Percentiles rank a stretch among this genome's conserved stretches.
phyloP scores from a whole-genome alignment of 2,797 vertebrate species.

The Coendou prehensilis region DNA sequence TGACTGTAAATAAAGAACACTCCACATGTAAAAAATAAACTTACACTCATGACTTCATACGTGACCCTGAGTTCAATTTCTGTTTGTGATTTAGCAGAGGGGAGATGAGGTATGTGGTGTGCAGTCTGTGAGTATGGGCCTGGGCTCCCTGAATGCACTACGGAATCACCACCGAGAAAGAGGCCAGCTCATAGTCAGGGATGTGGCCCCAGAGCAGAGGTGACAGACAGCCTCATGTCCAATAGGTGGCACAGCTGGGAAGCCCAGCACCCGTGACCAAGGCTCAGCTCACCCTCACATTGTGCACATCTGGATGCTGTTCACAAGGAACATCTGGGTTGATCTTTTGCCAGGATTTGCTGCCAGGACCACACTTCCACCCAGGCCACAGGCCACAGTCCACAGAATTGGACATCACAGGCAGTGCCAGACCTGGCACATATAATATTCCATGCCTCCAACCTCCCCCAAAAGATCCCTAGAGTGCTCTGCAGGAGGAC shows the following conservation, averaged over 20 bases:
- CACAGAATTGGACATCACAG: background rate
- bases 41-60: slow-evolving; percentile 87
- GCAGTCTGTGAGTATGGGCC: slow-evolving; percentile 67
- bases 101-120: slow-evolving; percentile 76
- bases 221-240: background rate
- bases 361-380: background rate
- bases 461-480: accelerated
- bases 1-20: slow-evolving; percentile 89
- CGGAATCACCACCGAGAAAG: background rate
- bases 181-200: background rate
- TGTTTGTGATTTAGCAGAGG: slow-evolving; percentile 86
- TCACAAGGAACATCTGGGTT: background rate
- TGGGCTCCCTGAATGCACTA: slow-evolving; percentile 62
- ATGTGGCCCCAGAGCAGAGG: accelerated
- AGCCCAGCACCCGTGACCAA: background rate
- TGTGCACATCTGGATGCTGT: background rate
- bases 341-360: background rate
- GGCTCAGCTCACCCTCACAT: background rate
- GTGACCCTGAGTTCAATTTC: slow-evolving; percentile 85
- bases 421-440: background rate
- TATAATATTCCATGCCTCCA: background rate
- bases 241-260: accelerated
- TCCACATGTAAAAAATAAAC: slow-evolving; percentile 87
- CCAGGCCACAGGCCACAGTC: background rate
- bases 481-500: background rate